A percentile compares a stretch with the other conserved stretches of the same genome.
These are phyloP conservation scores for Drosophila subobscura DNA, from an alignment of 1,140 invertebrate genomes.

Conservation along the genomic window DNA sequence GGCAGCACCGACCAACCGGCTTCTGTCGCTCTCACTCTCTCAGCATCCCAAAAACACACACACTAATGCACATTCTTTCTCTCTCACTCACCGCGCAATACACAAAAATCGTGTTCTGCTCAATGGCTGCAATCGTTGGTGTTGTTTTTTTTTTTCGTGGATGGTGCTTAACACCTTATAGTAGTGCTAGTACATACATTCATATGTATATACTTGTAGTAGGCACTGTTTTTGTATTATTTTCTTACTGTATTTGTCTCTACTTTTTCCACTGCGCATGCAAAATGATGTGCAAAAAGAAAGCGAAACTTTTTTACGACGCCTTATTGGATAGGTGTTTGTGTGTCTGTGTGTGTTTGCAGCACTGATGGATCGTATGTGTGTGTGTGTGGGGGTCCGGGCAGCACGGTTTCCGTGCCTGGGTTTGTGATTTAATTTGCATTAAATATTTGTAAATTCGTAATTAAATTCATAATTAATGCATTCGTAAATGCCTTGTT, in stretches of 20 bases:
- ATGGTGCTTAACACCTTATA: constrained; percentile 50
- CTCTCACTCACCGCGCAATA: constrained; percentile 22
- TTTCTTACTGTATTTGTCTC: constrained; percentile 49
- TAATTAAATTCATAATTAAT: constrained; percentile 55
- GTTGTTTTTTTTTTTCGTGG: constrained; percentile 31
- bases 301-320: constrained; percentile 72
- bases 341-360: constrained; percentile 14
- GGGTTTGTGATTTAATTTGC: background rate
- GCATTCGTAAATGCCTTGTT: constrained; percentile 46
- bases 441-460: constrained; percentile 16
- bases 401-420: background rate
- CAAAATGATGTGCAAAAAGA: constrained; percentile 81
- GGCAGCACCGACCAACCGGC: constrained; percentile 40
- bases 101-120: constrained; percentile 48
- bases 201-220: constrained; percentile 18
- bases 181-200: constrained; percentile 9
- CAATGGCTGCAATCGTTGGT: constrained; percentile 15
- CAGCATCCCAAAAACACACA: constrained; percentile 24
- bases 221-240: background rate
- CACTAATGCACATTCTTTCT: constrained; percentile 1
- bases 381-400: constrained; percentile 11
- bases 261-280: constrained; percentile 72
- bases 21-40: constrained; percentile 11
- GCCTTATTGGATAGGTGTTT: constrained; percentile 7
- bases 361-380: constrained; percentile 1